Percentiles rank a stretch among this genome's conserved stretches.
Evolutionary conservation across 2,113 vertebrate genomes (phyloP).

Genomic region (Cheirogaleus medius): DNA sequence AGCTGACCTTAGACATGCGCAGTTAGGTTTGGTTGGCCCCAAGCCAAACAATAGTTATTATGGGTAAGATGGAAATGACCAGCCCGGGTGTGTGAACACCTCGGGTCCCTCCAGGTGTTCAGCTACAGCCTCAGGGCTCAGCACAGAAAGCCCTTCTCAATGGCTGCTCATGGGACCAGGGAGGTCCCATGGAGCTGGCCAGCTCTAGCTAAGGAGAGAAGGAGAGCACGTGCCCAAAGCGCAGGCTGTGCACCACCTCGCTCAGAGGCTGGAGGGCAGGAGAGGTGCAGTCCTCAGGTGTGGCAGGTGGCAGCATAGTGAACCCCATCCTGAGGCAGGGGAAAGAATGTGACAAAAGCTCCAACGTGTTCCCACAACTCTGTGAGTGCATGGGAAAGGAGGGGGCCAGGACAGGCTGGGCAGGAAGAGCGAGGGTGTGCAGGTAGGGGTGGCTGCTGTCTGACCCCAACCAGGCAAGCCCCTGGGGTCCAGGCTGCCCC

Average conservation of each 20-base stretch:
- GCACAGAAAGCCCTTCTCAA: not conserved
- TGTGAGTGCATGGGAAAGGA: rapidly evolving
- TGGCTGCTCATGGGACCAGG: not conserved
- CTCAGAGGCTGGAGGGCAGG: no score
- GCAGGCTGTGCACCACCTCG: not conserved
- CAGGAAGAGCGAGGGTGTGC: not conserved
- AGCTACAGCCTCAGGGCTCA: not conserved
- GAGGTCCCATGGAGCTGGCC: no score
- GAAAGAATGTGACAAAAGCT: not conserved
- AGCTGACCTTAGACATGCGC: not conserved
- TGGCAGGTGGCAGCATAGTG: not conserved
- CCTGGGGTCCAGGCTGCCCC: not conserved
- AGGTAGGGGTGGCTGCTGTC: not conserved
- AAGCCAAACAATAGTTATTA: not conserved
- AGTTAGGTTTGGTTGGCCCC: not conserved
- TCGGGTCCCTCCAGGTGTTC: not conserved
- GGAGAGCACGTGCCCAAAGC: not conserved
- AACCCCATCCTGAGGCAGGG: not conserved
- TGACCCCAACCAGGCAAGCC: not conserved
- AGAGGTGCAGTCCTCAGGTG: not conserved
- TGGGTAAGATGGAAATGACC: not conserved
- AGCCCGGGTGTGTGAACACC: not conserved
- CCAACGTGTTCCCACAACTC: not conserved
- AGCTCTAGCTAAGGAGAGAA: not conserved
- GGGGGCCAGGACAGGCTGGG: rapidly evolving